Evolutionary conservation across 2,888 invertebrate species (phyloP).

Genomic region (Chrysomela aeneicollis): DNA sequence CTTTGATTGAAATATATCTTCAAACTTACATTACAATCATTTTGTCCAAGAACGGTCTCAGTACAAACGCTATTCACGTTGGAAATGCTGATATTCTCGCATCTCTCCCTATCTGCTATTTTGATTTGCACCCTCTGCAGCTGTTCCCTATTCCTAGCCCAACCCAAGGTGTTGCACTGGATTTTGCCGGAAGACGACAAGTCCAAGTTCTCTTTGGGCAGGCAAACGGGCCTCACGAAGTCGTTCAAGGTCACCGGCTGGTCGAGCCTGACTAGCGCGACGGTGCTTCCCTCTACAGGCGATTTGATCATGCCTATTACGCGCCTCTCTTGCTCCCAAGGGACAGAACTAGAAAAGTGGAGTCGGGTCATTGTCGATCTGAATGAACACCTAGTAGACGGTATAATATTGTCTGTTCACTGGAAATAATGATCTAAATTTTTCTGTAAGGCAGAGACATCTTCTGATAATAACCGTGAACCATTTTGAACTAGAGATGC

Average conservation of each 20-base stretch:
- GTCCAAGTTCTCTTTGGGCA: constrained; percentile 69
- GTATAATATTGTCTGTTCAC: too few relatives aligned
- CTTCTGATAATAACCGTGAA: too few relatives aligned
- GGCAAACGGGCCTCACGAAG: constrained; percentile 83
- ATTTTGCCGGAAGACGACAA: constrained; percentile 53
- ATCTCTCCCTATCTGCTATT: constrained; percentile 79
- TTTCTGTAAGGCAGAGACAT: too few relatives aligned
- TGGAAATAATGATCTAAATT: too few relatives aligned
- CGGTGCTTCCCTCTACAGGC: constrained; percentile 87
- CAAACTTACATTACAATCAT: constrained; percentile 82
- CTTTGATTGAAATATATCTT: too few relatives aligned
- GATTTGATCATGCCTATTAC: constrained; percentile 87
- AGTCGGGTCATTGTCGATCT: too few relatives aligned
- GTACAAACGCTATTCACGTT: constrained; percentile 85
- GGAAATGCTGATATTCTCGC: constrained; percentile 86
- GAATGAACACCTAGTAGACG: too few relatives aligned
- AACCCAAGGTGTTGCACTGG: constrained; percentile 84
- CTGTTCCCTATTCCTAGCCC: constrained; percentile 85
- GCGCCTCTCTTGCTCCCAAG: constrained; percentile 87
- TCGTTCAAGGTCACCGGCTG: constrained; percentile 79
- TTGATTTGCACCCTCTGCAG: constrained; percentile 82
- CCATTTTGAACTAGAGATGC: too few relatives aligned
- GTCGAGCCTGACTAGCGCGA: constrained; percentile 82
- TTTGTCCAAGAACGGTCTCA: constrained; percentile 78
- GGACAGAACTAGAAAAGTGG: constrained; percentile 72